Evolutionary conservation across 2,888 invertebrate genomes (phyloP), one percentile per base, ranked within the genome.

Genomic region (Anoplius nigerrimus): DNA sequence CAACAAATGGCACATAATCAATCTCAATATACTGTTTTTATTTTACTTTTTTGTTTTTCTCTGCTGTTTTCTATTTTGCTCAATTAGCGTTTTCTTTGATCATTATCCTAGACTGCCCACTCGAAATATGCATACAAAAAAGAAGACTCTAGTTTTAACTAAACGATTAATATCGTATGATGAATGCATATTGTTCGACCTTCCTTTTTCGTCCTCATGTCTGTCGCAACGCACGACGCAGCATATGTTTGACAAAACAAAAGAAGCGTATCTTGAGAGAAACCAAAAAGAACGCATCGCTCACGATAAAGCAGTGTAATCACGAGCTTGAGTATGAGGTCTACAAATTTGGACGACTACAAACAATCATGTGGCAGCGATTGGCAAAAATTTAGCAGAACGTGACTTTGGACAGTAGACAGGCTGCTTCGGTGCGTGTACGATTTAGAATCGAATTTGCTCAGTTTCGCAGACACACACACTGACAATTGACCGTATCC

Each of bases 61-160:
- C n/a, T 55, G 56, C 46, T 45, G 64, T 54, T 61, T 59, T 66
- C 52, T 63, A 48, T 70, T 48, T 66, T 66, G 16, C 59, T 46
- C 42, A 45, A 66, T 34, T 48, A 11, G 34, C 56, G n/a, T 62
- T 22, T 27, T 2, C 72, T 67, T 60, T 46, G 22, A 34, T 34
- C 34, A 68, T 73, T 74, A 76, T 80, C 79, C 79, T 80, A 82
- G 81, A 82, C 84, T 84, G 84, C 84, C 84, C 84, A 84, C 84
- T 84, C 81, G 80, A 75, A 34, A 34, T 34, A 78, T 80, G 78
- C 75, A 62, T 78, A 70, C 59, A 52, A 79, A 71, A 75, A 54
- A 70, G 77, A 58, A 65, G 71, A 69, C 61, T 72, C 73, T 78
- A 75, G 62, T 69, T 67, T 67, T 57, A 71, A 62, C 71, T 78